Evolutionary conservation across 2,888 invertebrate species (phyloP).

Genomic region (Dusona sp.): DNA sequence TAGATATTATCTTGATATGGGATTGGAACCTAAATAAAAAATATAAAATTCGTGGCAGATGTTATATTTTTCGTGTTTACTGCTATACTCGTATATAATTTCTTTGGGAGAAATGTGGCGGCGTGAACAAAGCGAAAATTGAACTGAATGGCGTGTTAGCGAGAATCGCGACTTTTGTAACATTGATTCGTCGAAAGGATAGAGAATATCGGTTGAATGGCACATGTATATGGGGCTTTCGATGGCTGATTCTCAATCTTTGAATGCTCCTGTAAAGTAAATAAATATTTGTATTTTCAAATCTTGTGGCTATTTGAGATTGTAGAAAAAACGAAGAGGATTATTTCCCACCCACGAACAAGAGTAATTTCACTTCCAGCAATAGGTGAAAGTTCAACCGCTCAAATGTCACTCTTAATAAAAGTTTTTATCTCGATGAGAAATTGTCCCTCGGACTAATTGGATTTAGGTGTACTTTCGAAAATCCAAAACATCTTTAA

Average conservation of each 20-base stretch:
- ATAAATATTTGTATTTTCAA: not conserved
- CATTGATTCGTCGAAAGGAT: constrained; percentile 63
- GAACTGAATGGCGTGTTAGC: not conserved
- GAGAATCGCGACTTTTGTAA: constrained; percentile 27
- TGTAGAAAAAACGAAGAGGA: not conserved
- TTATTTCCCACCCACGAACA: not conserved
- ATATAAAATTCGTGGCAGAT: constrained; percentile 5
- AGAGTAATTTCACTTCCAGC: not conserved
- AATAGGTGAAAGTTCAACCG: not conserved
- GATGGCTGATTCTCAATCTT: not conserved
- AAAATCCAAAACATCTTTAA: not conserved
- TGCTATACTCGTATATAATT: constrained; percentile 32
- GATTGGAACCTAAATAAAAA: constrained; percentile 8
- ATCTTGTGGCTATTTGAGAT: not conserved
- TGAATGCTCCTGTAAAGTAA: not conserved
- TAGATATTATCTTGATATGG: too few species aligned
- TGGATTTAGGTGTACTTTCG: not conserved
- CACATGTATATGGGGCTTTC: constrained; percentile 14
- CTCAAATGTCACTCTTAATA: not conserved
- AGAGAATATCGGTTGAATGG: constrained; percentile 53
- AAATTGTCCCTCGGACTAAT: not conserved
- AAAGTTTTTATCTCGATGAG: not conserved
- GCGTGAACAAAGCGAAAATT: constrained; percentile 35
- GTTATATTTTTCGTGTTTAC: not conserved
- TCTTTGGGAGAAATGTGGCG: constrained; percentile 31